Conservation (phyloP, 2,888 invertebrate species). For the Homarus gammarus region DNA sequence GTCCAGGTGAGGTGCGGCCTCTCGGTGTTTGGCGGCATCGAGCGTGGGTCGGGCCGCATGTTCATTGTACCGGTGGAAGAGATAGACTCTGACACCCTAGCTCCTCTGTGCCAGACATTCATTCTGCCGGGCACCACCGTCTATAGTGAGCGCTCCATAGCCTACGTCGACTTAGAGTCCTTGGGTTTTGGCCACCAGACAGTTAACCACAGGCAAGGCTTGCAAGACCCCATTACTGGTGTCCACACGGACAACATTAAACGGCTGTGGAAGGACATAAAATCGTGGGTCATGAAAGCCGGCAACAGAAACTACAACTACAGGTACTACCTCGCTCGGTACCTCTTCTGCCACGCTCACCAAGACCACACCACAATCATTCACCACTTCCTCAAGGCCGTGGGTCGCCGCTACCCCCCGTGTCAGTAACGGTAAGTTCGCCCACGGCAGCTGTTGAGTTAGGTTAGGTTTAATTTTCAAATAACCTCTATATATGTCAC, state of each 20-base stretch:
- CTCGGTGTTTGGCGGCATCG: constrained; percentile 6
- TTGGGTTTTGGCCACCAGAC: background rate
- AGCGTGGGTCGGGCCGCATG: background rate
- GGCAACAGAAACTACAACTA: background rate
- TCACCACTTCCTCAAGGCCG: too few species aligned
- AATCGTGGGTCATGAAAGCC: background rate
- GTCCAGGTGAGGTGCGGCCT: background rate
- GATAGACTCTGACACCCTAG: background rate
- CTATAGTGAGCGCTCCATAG: background rate
- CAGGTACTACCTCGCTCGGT: background rate
- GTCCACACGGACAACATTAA: background rate
- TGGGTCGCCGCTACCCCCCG: too few species aligned
- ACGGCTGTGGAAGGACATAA: constrained; percentile 6
- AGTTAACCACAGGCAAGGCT: too few species aligned
- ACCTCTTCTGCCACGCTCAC: constrained; percentile 8
- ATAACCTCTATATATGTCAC: too few species aligned
- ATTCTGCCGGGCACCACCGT: background rate
- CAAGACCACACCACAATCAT: too few species aligned
- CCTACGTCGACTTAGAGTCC: background rate
- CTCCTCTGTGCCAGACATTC: constrained; percentile 8
- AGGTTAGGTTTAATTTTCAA: too few species aligned
- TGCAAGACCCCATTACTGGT: background rate
- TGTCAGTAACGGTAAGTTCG: too few species aligned
- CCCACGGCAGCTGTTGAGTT: too few species aligned
- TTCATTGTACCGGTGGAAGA: constrained; percentile 20